These are phyloP conservation scores for Enteromius argenteus DNA, from an alignment of 2,797 vertebrate genomes.

Conservation along the genomic window DNA sequence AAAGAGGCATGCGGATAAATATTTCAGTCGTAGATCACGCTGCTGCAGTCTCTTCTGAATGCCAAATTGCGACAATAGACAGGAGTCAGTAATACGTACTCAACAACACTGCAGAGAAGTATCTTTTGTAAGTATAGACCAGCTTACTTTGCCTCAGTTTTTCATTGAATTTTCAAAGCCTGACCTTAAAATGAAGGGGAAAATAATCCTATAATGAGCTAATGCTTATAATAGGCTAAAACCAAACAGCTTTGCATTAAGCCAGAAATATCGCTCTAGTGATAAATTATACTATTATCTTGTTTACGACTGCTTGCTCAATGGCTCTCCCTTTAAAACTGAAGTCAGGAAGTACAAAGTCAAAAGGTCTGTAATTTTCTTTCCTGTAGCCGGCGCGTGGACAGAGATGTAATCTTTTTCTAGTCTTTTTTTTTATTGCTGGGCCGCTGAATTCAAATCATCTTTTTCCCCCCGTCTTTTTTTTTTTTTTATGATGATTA, in stretches of 20 bases:
- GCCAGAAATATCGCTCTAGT: neutral
- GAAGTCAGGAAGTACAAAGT: conserved; percentile 25
- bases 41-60: conserved; percentile 14
- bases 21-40: conserved; percentile 27
- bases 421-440: conserved; percentile 44
- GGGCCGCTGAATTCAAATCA: conserved; percentile 8
- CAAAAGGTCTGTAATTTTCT: conserved; percentile 33
- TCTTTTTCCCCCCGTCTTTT: neutral
- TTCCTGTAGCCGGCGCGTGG: neutral
- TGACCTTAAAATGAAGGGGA: conserved; percentile 23
- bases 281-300: conserved; percentile 31
- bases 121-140: conserved; percentile 20
- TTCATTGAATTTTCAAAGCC: neutral
- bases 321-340: conserved; percentile 8
- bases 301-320: conserved; percentile 30
- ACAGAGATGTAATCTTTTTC: conserved; percentile 25
- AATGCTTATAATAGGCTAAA: conserved; percentile 5
- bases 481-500: conserved; percentile 36
- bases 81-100: neutral
- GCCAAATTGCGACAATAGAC: conserved; percentile 2
- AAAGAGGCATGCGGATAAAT: neutral
- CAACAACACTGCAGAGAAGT: conserved; percentile 6
- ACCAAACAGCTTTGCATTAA: conserved; percentile 41
- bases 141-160: neutral
- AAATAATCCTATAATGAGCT: conserved; percentile 33